These are phyloP conservation scores for Noctua janthe DNA, from an alignment of 2,888 invertebrate species.

Conservation along the genomic window DNA sequence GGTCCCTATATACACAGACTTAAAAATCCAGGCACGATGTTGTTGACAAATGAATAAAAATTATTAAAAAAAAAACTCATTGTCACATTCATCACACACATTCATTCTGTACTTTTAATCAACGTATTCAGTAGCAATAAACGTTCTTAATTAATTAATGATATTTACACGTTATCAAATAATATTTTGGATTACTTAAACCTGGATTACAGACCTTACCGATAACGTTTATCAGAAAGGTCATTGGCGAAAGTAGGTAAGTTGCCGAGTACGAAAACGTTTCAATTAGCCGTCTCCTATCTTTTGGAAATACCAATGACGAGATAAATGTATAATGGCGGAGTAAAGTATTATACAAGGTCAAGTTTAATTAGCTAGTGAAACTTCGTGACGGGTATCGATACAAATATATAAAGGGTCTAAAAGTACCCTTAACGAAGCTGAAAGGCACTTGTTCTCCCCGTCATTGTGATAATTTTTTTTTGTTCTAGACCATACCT, in stretches of 20 bases:
- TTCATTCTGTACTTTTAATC: not conserved
- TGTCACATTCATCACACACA: not conserved
- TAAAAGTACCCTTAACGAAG: too few species aligned
- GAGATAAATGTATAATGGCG: not conserved
- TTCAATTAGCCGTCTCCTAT: not conserved
- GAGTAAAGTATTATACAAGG: not conserved
- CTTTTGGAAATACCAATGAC: not conserved
- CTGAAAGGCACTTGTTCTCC: too few species aligned
- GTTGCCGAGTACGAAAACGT: not conserved
- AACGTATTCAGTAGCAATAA: not conserved
- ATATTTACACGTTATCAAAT: not conserved
- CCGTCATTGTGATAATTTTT: too few species aligned
- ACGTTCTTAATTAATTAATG: not conserved
- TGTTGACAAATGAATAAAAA: too few species aligned
- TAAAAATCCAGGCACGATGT: not conserved
- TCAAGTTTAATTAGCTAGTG: not conserved
- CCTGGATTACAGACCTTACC: not conserved
- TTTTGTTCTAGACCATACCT: too few species aligned
- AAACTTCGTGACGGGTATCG: not conserved
- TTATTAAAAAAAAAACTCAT: not conserved
- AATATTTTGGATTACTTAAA: not conserved
- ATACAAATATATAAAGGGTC: too few species aligned
- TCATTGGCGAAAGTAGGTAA: slow-evolving; percentile 4
- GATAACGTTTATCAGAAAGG: slow-evolving; percentile 1
- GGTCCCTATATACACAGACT: not conserved